Evolutionary conservation across 2,113 vertebrate genomes (phyloP).

Genomic region (Eidolon helvum): DNA sequence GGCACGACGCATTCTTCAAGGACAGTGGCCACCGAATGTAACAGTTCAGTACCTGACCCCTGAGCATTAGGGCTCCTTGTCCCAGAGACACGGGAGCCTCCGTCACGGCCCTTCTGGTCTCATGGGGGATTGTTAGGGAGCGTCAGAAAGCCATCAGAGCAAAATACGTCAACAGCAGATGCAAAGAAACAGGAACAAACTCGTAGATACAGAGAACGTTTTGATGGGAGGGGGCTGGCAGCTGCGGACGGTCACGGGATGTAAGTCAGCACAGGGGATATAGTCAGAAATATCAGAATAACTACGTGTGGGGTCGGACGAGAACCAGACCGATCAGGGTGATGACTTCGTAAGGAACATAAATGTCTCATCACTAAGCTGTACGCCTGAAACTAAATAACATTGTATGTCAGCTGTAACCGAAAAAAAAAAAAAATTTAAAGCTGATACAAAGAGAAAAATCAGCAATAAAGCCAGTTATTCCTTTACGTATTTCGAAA

Average conservation of each 20-base stretch:
- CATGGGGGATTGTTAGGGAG: not conserved
- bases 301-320: no score
- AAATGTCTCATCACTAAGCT: no score
- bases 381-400: no score
- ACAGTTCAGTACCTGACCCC: slow-evolving; percentile 75
- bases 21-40: slow-evolving; percentile 62
- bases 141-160: not conserved
- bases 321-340: no score
- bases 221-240: no score
- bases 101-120: not conserved
- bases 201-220: no score
- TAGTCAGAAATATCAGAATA: no score
- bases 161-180: not conserved
- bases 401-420: no score
- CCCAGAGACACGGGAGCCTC: not conserved
- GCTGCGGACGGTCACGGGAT: no score
- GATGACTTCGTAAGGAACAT: no score
- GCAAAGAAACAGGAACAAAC: not conserved
- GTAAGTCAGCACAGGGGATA: no score
- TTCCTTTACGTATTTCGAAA: not conserved
- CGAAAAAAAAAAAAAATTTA: not conserved
- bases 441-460: not conserved
- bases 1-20: not conserved
- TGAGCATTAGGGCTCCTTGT: slow-evolving; percentile 53
- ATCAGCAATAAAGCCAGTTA: not conserved